phyloP scores from a whole-genome alignment of 2,113 vertebrate genomes.

The Macheiramphus alcinus region DNA sequence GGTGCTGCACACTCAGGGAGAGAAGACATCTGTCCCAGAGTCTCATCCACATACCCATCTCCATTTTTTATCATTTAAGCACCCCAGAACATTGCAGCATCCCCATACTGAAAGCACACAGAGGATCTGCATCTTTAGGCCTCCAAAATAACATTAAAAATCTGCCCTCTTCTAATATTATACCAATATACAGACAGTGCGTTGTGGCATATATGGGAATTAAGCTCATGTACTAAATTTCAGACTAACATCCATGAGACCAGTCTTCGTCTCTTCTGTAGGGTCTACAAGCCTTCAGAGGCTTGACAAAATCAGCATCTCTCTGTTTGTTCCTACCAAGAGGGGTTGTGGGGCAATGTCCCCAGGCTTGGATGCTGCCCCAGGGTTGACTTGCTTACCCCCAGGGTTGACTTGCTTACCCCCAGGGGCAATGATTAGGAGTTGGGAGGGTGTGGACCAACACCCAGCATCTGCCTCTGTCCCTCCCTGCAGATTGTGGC shows the following conservation, averaged over 20 bases:
- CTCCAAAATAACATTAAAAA: not conserved
- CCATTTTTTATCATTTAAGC: not conserved
- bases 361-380: not conserved
- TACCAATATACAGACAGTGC: not conserved
- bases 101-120: not conserved
- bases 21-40: not conserved
- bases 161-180: not conserved
- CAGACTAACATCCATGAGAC: not conserved
- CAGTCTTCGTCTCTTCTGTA: not conserved
- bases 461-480: not conserved
- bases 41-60: not conserved
- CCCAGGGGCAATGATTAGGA: not conserved
- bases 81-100: not conserved
- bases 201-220: not conserved
- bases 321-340: not conserved
- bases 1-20: not conserved
- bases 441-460: fast-evolving
- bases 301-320: not conserved
- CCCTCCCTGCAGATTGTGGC: not conserved
- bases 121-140: not conserved
- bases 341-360: fast-evolving
- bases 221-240: not conserved
- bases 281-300: not conserved
- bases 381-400: not conserved
- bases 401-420: not conserved